Evolutionary conservation across 2,797 vertebrate genomes (phyloP).

Genomic region (Buphagus erythrorhynchus): DNA sequence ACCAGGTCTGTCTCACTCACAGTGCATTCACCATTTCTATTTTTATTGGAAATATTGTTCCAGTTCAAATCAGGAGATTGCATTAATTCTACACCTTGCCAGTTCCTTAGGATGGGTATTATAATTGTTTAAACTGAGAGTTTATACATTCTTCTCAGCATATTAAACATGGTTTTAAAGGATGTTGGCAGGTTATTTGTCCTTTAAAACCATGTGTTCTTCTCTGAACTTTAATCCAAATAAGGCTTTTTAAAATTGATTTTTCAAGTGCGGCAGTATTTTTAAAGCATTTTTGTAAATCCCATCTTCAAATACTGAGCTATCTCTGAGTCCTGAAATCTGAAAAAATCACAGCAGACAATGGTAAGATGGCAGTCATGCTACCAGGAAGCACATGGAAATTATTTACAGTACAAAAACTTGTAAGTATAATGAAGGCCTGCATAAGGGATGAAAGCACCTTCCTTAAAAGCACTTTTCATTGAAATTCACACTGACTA

Average conservation of each 20-base stretch:
- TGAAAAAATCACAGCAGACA: not conserved
- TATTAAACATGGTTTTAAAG: not conserved
- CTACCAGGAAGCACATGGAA: not conserved
- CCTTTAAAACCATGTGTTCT: slow-evolving; percentile 13
- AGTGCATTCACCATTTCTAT: not conserved
- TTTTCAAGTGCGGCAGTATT: slow-evolving; percentile 43
- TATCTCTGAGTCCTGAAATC: not conserved
- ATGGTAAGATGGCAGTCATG: not conserved
- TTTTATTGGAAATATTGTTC: not conserved
- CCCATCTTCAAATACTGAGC: not conserved
- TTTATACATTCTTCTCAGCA: not conserved
- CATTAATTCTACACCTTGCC: not conserved
- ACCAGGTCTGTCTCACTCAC: not conserved
- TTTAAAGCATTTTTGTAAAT: slow-evolving; percentile 38
- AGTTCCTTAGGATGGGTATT: not conserved
- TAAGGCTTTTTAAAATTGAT: slow-evolving; percentile 18
- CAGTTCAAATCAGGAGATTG: not conserved
- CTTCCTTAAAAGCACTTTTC: not conserved
- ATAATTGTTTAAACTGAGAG: not conserved
- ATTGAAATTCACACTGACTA: slow-evolving; percentile 4
- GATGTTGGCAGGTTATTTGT: not conserved
- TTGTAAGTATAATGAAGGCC: not conserved
- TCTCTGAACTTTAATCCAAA: slow-evolving; percentile 13
- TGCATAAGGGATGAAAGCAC: not conserved
- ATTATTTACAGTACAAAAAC: not conserved